These are phyloP conservation scores for Artemia sinica DNA, from an alignment of 2,888 invertebrate genomes.

Conservation along the genomic window DNA sequence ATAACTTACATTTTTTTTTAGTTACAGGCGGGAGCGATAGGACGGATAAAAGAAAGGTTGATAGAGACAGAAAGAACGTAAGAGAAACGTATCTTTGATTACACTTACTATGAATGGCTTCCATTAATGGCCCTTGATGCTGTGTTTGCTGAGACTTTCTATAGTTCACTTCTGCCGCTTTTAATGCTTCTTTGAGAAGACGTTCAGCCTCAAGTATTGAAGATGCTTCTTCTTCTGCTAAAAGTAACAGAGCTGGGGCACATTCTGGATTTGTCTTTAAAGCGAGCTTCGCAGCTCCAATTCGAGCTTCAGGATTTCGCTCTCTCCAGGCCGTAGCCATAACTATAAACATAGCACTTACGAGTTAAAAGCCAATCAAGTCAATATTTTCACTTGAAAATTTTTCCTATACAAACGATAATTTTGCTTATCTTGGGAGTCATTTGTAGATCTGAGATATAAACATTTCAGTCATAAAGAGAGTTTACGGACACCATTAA, in stretches of 20 bases:
- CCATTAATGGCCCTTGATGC: conserved; percentile 53
- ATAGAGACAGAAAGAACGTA: too few relatives aligned
- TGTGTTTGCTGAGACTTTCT: conserved; percentile 59
- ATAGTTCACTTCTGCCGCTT: conserved; percentile 63
- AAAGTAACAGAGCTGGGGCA: conserved; percentile 78
- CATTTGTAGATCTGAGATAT: too few relatives aligned
- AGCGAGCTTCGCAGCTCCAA: conserved; percentile 77
- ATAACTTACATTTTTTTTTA: too few relatives aligned
- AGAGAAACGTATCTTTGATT: background rate
- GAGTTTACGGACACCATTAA: too few relatives aligned
- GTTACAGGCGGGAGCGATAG: too few relatives aligned
- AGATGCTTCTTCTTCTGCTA: conserved; percentile 90
- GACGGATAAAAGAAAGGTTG: too few relatives aligned
- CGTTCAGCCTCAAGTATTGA: conserved; percentile 75
- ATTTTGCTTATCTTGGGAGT: too few relatives aligned
- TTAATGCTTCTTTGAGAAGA: conserved; percentile 60
- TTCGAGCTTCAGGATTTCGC: conserved; percentile 70
- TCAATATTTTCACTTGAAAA: too few relatives aligned
- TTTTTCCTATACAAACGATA: too few relatives aligned
- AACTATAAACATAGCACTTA: conserved; percentile 33
- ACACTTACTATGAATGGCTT: conserved; percentile 46
- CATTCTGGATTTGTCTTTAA: conserved; percentile 74
- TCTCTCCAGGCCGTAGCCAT: conserved; percentile 96
- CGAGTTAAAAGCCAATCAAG: too few relatives aligned
- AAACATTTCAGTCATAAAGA: too few relatives aligned